Evolutionary conservation across 2,888 invertebrate species (phyloP), one percentile per base, ranked within the genome.

Genomic region (Napeogenes sylphis): DNA sequence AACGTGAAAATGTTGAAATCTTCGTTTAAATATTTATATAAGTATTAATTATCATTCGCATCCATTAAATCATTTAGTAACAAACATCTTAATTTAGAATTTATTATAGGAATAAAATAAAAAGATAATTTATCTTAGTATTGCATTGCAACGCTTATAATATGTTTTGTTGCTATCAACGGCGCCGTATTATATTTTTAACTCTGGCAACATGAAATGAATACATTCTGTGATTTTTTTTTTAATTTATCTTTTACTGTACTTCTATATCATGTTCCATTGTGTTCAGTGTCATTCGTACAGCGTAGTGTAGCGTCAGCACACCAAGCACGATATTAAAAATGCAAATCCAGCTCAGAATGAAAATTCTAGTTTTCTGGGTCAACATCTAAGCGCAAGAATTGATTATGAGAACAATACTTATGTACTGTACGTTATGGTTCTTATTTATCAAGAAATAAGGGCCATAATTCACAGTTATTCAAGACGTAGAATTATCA

Each of bases 271-370:
- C 38, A 33, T 30, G 54, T 56, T 46, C 46, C 62, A 58, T 63
- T 59, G 67, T 61, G 33, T 47, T 45, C 56, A 21, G 54, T 61
- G 62, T 65, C 62, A 51, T 58, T 60, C 60, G 51, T 46, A 51
- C 33, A 62, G 64, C 59, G 21, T 57, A 59, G 55, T 62, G 59
- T 58, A 59, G 55, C 53, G 56, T 58, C 42, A 45, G 32, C 58
- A 59, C 56, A 63, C 59, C 59, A 60, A 66, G 65, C 62, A 64
- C 68, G 62, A 65, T 70, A 67, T 67, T 68, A 70, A 68, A 68
- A 70, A 68, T 70, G 64, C 65, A 68, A 66, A 67, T 65, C 58
- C 42, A 54, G 47, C 53, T 61, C 51, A 61, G 58, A 65, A 66
- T 69, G 68, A 68, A 68, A 68, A 65, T 45, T 53, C 55, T 59